phyloP scores from a whole-genome alignment of 2,888 invertebrate species.

The Lithosia quadra region DNA sequence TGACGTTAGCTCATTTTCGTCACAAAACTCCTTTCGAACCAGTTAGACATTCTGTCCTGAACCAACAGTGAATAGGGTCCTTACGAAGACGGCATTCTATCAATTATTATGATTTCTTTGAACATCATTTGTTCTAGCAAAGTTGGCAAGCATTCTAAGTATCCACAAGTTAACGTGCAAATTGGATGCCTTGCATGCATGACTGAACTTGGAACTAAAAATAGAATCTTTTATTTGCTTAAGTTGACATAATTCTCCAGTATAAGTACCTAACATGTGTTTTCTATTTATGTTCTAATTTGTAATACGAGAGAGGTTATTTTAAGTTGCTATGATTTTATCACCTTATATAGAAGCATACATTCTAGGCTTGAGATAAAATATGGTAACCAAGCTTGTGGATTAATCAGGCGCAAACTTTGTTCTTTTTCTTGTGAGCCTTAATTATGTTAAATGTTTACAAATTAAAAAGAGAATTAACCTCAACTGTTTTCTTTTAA shows the following conservation, averaged over 20 bases:
- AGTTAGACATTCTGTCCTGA: no score
- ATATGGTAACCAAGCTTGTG: slow-evolving; percentile 6
- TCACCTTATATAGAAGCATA: slow-evolving; percentile 42
- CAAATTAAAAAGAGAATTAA: no score
- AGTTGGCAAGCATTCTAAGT: not conserved
- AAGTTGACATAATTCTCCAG: not conserved
- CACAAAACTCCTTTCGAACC: no score
- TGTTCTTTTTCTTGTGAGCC: not conserved
- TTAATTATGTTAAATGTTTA: no score
- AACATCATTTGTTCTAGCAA: not conserved
- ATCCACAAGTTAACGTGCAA: not conserved
- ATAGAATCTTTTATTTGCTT: not conserved
- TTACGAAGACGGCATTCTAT: no score
- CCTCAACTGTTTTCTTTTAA: no score
- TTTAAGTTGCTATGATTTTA: slow-evolving; percentile 43
- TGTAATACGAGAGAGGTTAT: slow-evolving; percentile 40
- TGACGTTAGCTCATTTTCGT: no score
- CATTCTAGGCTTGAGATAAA: slow-evolving; percentile 26
- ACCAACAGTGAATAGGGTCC: no score
- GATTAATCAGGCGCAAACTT: not conserved
- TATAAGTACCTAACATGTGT: slow-evolving; percentile 27
- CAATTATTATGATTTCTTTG: no score
- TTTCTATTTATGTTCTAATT: slow-evolving; percentile 39
- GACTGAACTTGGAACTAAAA: not conserved
- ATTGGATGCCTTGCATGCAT: not conserved